phyloP scores from a whole-genome alignment of 23 tunicate genomes.

The Halocynthia aurantium region DNA sequence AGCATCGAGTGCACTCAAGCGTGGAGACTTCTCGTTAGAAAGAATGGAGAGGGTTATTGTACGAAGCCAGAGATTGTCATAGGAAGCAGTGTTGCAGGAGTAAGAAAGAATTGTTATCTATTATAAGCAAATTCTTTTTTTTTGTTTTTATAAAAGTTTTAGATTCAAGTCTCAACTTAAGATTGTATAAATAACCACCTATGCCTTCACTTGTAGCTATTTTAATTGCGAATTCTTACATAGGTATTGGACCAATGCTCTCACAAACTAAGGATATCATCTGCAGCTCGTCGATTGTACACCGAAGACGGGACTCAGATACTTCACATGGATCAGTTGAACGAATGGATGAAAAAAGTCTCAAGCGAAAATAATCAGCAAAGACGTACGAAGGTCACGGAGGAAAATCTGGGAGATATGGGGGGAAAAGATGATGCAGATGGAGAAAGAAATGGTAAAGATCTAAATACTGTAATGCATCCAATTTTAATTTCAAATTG shows the following conservation, averaged over 20 bases:
- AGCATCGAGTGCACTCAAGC: conserved; percentile 58
- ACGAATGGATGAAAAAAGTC: conserved; percentile 48
- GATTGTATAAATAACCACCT: neutral
- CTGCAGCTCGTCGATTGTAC: conserved; percentile 78
- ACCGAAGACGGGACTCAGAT: conserved; percentile 84
- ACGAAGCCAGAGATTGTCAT: conserved; percentile 43
- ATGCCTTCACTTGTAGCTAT: neutral
- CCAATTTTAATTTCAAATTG: no score
- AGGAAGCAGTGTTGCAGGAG: conserved; percentile 76
- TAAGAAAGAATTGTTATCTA: neutral
- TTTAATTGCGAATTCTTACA: neutral
- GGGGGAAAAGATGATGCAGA: neutral
- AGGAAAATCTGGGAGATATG: neutral
- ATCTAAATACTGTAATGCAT: neutral
- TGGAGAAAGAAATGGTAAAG: conserved; percentile 4
- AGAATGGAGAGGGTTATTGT: conserved; percentile 60
- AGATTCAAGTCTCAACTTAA: neutral
- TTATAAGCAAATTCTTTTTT: neutral
- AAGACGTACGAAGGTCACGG: no score
- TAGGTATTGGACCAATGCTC: conserved; percentile 84
- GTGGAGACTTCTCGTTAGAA: conserved; percentile 58
- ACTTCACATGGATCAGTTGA: conserved; percentile 78
- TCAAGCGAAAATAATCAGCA: no score
- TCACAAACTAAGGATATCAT: conserved; percentile 42
- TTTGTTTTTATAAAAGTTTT: neutral